Evolutionary conservation across 2,797 vertebrate species (phyloP), one percentile per base, ranked within the genome.

Genomic region (Orestias chungarensis): DNA sequence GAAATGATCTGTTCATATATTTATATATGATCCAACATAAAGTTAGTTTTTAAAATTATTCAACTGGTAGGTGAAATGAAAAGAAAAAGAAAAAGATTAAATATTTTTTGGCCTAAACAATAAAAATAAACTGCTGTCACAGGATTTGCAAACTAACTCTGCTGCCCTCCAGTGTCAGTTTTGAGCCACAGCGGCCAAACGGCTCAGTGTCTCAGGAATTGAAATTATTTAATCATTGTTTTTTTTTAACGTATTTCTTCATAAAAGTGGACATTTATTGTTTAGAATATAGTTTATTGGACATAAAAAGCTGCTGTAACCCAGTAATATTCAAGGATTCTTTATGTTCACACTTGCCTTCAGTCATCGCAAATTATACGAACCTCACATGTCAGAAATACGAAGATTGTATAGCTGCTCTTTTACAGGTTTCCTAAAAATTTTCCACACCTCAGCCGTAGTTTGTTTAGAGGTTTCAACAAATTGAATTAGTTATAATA

Each of bases 131-230:
- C 55, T n/a, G 31, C 18, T 5, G 42, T 23, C 20, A n/a, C 31
- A 9, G 14, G 4, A 11, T 62, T 23, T 66, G 8, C 0, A 0
- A 4, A 59, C 7, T 0, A 0, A 15, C 64, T 62, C 8, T 65
- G 43, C 74, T 5, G 33, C 75, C 33, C 66, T 20, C 74, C 0
- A 44, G 70, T 81, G 74, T 68, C 44, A 2, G 20, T 2, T 49
- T 73, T 10, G 3, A 43, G 40, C 61, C 1, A 44, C 0, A n/a
- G 33, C 10, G 2, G 54, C 46, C 62, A 2, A 46, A 49, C 11
- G 15, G 0, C 0, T 2, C 17, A 25, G 20, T 6, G 6, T 23
- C 47, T 49, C 47, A n/a, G n/a, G n/a, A n/a, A n/a, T n/a, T n/a
- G n/a, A n/a, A n/a, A n/a, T n/a, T n/a, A n/a, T n/a, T n/a, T n/a